Evolutionary conservation across 2,888 invertebrate species (phyloP), one percentile per base, ranked within the genome.

Genomic region (Hedychridium roseum): DNA sequence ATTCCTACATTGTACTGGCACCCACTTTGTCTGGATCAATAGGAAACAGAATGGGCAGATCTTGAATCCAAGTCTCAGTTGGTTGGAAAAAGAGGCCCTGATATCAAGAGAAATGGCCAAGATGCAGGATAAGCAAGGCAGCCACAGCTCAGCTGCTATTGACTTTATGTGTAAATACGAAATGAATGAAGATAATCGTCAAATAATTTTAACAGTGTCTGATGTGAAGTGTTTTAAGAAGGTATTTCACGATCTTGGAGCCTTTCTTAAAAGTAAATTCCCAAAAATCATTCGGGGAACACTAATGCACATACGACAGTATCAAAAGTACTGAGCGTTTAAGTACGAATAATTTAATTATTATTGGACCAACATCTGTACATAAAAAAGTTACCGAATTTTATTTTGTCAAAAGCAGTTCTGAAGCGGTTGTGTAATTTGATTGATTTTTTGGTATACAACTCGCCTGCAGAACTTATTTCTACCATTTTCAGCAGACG

Each of bases 21-120:
- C 60, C n/a, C 57, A 71, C 21, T 74, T 73, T 48, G 50, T 80
- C 9, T 80, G 80, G 76, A 57, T 52, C 9, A 61, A 70, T 1
- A 70, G 80, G 36, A 78, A 72, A 54, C 52, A 58, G n/a, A 73
- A 58, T 17, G 59, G 57, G 14, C 57, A 57, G 14, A 47, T 58
- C 20, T 32, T 65, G 7, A 63, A 72, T 46, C 59, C 70, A 3
- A 53, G 56, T 6, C 32, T 66, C 1, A 68, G 66, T 43, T 49
- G 62, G 2, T 58, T 81, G 14, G 75, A 79, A 21, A 76, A 64
- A 43, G 80, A 82, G 63, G 68, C 65, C 1, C 41, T 69, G 6
- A 66, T 80, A 12, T 74, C 80, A 1, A 68, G 70, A 34, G 54
- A 79, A 9, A 37, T 68, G 7, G 50, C 71, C 23, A 37, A 59